Conservation (phyloP, 2,797 vertebrate genomes). For the Chloroceryle inda region DNA sequence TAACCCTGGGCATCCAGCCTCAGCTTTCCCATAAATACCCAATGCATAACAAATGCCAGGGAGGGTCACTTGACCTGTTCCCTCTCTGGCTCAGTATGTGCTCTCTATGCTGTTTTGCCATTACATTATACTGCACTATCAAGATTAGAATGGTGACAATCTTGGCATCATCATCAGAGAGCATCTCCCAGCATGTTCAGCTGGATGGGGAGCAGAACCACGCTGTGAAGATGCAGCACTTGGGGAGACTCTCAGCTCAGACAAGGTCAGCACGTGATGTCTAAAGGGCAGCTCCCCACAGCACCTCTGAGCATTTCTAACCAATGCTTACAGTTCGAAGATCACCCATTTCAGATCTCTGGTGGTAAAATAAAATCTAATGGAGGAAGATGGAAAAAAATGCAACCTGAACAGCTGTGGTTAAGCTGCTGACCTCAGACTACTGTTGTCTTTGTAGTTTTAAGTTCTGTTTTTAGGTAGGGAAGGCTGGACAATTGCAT, state of each 20-base stretch:
- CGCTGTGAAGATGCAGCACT: rapidly evolving
- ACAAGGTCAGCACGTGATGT: not conserved
- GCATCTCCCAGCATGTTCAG: not conserved
- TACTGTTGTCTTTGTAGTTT: not conserved
- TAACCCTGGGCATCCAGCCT: not conserved
- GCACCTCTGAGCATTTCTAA: not conserved
- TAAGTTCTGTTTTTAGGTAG: not conserved
- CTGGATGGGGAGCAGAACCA: not conserved
- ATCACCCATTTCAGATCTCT: not conserved
- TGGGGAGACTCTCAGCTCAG: not conserved
- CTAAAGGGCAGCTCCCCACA: not conserved
- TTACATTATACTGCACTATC: not conserved
- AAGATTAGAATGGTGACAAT: not conserved
- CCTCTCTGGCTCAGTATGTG: not conserved
- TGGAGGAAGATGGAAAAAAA: not conserved
- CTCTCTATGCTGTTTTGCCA: not conserved
- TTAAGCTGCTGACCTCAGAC: not conserved
- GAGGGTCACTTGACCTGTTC: not conserved
- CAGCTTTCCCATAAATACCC: not conserved
- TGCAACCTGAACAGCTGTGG: not conserved
- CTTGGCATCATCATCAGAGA: not conserved
- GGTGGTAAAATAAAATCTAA: not conserved
- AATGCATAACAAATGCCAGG: not conserved
- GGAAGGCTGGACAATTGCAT: not conserved
- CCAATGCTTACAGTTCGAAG: not conserved